Evolutionary conservation across 1,140 invertebrate species (phyloP), one percentile per base, ranked within the genome.

Genomic region (Zelostemma sp.): DNA sequence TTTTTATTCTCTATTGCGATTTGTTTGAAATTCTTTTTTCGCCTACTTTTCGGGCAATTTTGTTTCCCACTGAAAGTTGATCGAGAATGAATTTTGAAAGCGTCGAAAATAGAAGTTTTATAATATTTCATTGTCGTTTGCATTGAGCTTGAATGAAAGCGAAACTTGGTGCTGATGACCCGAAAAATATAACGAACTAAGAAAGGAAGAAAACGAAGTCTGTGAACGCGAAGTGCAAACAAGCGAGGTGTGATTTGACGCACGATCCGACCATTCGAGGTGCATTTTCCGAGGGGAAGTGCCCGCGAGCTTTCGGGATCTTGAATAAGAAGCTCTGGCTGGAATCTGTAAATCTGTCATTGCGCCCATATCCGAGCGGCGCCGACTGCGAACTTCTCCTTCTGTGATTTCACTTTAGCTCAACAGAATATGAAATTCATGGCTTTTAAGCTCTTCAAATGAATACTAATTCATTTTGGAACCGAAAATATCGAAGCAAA

Each of bases 261-360:
- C 55, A 68, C 68, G 64, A 60, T 73, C 57, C 45, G 62, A 12
- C 62, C 53, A 68, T 67, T 50, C 71, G 59, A 74, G 54, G 28
- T 58, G 49, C 58, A 68, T 60, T 59, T 68, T 68, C 49, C 54
- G 50, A 55, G 65, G 41, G 55, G 60, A 16, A 46, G 11, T 43
- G 25, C 68, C 72, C 73, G 53, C 16, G 17, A 28, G 38, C 70
- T 74, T 74, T 73, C 71, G 76, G 76, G 78, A 77, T 79, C 72
- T 49, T 69, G 65, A 73, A 74, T 73, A 77, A 67, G 74, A 76
- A 68, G 65, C 66, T 57, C 75, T 76, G 73, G 76, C 78, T 82
- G 80, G 78, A 81, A 83, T 81, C 80, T 79, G 80, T 83, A 83
- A 83, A 83, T 83, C 81, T 83, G 81, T 83, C 81, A 78, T 78